A percentile compares a stretch with the other conserved stretches of the same genome.
phyloP scores from a whole-genome alignment of 2,113 vertebrate species.

The Theristicus caerulescens region DNA sequence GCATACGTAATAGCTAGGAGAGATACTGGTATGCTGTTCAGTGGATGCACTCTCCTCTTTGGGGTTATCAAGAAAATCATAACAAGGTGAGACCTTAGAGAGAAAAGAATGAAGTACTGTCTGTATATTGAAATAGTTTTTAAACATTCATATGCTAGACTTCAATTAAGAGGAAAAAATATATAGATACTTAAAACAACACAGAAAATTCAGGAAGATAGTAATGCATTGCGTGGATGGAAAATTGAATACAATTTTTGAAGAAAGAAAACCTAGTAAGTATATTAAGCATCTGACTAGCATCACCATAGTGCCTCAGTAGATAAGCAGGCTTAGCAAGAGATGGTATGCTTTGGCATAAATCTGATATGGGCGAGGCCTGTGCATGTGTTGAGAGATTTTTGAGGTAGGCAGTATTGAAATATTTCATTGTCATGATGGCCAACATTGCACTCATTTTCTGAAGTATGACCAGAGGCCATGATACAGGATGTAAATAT shows the following conservation, averaged over 20 bases:
- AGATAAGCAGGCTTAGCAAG: background rate
- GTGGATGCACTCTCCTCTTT: background rate
- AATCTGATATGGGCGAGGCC: background rate
- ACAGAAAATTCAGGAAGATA: background rate
- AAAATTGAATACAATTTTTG: background rate
- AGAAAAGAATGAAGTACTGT: background rate
- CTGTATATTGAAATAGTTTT: background rate
- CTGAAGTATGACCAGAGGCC: background rate
- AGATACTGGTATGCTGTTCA: background rate
- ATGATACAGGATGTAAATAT: background rate
- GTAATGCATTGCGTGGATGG: background rate
- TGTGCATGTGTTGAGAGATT: background rate
- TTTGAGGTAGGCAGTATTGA: background rate
- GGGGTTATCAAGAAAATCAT: background rate
- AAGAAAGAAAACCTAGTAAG: background rate
- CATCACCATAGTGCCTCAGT: background rate
- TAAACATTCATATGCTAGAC: background rate
- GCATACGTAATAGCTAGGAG: background rate
- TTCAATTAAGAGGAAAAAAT: background rate
- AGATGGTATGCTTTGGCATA: background rate
- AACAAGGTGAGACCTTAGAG: background rate
- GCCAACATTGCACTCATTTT: background rate
- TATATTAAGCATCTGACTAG: background rate
- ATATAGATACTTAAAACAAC: background rate
- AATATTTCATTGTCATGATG: background rate